Percentiles rank a stretch among this genome's conserved stretches.
phyloP scores from a whole-genome alignment of 92 coral and sea anemone species.

The Palythoa caribaeorum region DNA sequence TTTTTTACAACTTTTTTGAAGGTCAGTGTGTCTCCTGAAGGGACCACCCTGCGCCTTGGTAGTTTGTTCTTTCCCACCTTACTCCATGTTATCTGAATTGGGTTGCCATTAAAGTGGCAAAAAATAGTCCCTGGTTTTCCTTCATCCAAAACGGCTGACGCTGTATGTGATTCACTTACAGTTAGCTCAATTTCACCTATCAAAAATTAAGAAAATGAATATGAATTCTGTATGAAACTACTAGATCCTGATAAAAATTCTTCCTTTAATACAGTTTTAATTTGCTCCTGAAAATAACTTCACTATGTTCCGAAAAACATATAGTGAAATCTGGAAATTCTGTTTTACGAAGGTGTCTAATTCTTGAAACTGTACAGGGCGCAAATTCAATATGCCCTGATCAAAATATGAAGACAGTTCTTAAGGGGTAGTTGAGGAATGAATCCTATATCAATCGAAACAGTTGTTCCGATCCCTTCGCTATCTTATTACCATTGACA shows the following conservation, averaged over 20 bases:
- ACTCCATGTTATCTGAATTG: constrained; percentile 80
- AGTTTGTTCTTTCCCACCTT: constrained; percentile 61
- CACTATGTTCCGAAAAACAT: too few species aligned
- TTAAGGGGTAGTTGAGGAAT: too few species aligned
- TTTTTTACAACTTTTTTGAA: constrained; percentile 55
- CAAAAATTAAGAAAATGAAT: not conserved
- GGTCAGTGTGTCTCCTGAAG: constrained; percentile 59
- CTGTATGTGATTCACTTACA: constrained; percentile 66
- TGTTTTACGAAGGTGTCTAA: too few species aligned
- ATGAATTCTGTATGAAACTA: not conserved
- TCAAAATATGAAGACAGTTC: too few species aligned
- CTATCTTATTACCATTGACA: too few species aligned
- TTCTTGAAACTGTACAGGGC: too few species aligned
- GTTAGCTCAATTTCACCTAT: constrained; percentile 34
- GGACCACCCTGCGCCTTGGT: constrained; percentile 46
- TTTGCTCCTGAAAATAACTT: too few species aligned
- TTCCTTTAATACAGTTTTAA: too few species aligned
- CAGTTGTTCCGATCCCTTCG: too few species aligned
- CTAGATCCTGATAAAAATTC: not conserved
- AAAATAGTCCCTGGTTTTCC: constrained; percentile 71
- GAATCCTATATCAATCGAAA: too few species aligned
- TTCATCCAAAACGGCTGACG: constrained; percentile 53
- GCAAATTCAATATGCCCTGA: too few species aligned
- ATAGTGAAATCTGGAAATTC: too few species aligned
- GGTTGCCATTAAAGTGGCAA: constrained; percentile 75